Percentiles rank a stretch among this genome's conserved stretches.
Conservation (phyloP, 2,113 vertebrate species). For the Isichthys henryi region DNA sequence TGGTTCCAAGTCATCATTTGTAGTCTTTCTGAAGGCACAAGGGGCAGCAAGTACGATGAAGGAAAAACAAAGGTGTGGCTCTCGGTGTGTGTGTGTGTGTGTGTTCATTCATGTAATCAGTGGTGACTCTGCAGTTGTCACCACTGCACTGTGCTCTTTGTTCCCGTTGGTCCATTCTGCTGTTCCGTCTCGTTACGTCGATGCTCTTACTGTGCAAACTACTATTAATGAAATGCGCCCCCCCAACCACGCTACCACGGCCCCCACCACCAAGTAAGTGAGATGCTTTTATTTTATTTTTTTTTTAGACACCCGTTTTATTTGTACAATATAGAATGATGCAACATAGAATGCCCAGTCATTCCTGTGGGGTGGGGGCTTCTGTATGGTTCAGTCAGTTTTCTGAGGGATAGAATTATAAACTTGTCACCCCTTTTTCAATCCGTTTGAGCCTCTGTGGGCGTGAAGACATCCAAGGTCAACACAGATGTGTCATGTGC, state of each 20-base stretch:
- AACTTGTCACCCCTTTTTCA: neutral
- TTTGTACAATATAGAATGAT: neutral
- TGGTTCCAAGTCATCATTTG: neutral
- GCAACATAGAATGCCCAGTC: neutral
- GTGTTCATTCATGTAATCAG: neutral
- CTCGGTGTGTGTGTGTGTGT: neutral
- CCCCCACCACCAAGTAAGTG: slow-evolving; percentile 41
- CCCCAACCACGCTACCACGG: neutral
- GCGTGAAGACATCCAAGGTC: neutral
- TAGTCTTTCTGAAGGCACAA: neutral
- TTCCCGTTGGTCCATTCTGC: neutral
- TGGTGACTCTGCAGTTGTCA: neutral
- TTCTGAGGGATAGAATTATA: neutral
- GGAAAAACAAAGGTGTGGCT: neutral
- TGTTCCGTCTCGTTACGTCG: neutral
- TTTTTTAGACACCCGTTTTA: neutral
- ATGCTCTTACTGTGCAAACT: neutral
- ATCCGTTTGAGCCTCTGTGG: neutral
- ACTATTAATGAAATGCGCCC: neutral
- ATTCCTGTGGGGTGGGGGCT: neutral
- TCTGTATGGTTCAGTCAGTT: neutral
- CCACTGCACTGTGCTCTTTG: neutral
- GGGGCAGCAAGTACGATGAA: slow-evolving; percentile 3
- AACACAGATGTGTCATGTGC: neutral
- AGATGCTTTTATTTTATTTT: neutral